Evolutionary conservation across 1,140 invertebrate genomes (phyloP).

Genomic region (Drosophila kurseongensis): DNA sequence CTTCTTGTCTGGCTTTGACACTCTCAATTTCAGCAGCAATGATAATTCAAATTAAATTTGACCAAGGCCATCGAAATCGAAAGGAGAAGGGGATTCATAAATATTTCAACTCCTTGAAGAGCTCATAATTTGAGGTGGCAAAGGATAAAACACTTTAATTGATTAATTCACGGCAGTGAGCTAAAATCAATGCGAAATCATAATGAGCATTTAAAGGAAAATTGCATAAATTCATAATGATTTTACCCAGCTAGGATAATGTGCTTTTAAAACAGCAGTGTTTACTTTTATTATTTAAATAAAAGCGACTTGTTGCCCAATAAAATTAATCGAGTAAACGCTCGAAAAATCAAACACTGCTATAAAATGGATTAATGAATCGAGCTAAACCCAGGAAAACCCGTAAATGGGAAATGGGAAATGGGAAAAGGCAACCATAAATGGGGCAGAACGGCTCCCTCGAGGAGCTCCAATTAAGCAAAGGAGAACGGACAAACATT

Average conservation of each 20-base stretch:
- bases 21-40: slow-evolving; percentile 5
- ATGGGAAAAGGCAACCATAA: slow-evolving; percentile 6
- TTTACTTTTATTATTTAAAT: slow-evolving; percentile 12
- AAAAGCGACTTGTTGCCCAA: slow-evolving; percentile 1
- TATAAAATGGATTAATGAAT: slow-evolving; percentile 26
- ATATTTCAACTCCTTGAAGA: slow-evolving; percentile 39
- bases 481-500: slow-evolving; percentile 38
- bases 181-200: background rate
- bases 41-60: slow-evolving; percentile 50
- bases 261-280: slow-evolving; percentile 9
- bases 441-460: slow-evolving; percentile 25
- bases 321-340: background rate
- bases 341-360: slow-evolving; percentile 20
- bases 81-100: slow-evolving; percentile 4
- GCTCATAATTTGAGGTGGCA: slow-evolving; percentile 16
- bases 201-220: slow-evolving; percentile 8
- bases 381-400: background rate
- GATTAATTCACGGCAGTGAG: slow-evolving; percentile 20
- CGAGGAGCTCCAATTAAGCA: slow-evolving; percentile 52
- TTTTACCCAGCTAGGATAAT: background rate
- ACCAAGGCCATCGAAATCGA: background rate
- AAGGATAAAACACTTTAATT: slow-evolving; percentile 18
- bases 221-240: slow-evolving; percentile 15
- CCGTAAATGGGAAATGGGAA: background rate
- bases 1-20: slow-evolving; percentile 27